Evolutionary conservation across 2,113 vertebrate genomes (phyloP), one percentile per base, ranked within the genome.

Genomic region (Piprites chloris): DNA sequence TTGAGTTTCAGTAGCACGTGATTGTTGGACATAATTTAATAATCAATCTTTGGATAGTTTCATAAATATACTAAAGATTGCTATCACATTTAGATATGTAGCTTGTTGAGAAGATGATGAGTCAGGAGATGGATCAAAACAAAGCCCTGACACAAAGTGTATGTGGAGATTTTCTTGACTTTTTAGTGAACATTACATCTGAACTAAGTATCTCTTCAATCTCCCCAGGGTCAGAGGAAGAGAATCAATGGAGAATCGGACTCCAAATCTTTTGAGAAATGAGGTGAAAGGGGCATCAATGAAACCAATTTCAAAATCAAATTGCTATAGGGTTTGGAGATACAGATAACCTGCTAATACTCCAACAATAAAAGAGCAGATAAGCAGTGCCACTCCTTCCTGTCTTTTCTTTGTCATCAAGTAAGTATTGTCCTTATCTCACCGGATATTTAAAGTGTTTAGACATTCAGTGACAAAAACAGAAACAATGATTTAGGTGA

Each of bases 261-360:
- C 85, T 93, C 76, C 75, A 96, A 65, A 93, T 88, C 89, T 91
- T 91, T 78, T 85, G 62, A 95, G 73, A 95, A 96, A 95, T 90
- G 85, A 96, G 87, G 77, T 92, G 91, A 91, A 95, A 94, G 95
- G 80, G 79, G 49, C 67, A 94, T 79, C 85, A 94, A 67, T 78
- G 92, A 95, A 95, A 96, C 78, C 88, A 88, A 44, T 94, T 95
- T 96, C 55, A 89, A 94, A 96, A 95, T 93, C 75, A 93, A 95
- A 95, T 95, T 94, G 81, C 78, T 74, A 4, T 30, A 88, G 42
- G 18, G 3, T 26, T 96, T 92, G 86, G 88, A 94, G 78, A 53
- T 94, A 68, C 78, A 63, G 96, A 94, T 96, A 96, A 92, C 88
- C 90, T 82, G 55, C 66, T 95, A 94, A 95, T 92, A 85, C 78